Evolutionary conservation across 2,888 invertebrate species (phyloP).

Genomic region (Spisula solida): DNA sequence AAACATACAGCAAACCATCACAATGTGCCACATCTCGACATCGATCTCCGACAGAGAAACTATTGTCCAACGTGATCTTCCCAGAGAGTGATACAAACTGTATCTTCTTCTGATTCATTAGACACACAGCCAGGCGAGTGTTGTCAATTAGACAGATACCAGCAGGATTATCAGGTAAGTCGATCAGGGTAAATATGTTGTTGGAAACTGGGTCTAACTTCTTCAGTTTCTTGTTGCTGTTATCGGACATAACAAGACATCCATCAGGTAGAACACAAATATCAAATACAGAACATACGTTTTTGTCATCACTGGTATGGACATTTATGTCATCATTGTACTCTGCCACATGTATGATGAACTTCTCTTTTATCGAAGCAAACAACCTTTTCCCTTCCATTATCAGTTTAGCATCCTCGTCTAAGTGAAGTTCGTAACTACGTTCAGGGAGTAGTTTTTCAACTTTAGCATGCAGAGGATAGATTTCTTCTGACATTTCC

Average conservation of each 20-base stretch:
- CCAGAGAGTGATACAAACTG: neutral
- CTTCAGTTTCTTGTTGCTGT: slow-evolving; percentile 21
- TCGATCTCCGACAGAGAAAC: slow-evolving; percentile 18
- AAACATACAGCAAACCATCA: slow-evolving; percentile 13
- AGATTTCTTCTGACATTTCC: neutral
- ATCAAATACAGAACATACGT: neutral
- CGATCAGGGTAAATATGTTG: neutral
- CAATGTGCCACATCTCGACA: neutral
- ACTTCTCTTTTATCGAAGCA: neutral
- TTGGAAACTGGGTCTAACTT: neutral
- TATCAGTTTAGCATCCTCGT: neutral
- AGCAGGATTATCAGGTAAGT: neutral
- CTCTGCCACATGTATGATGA: neutral
- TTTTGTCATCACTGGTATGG: neutral
- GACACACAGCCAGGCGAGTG: neutral
- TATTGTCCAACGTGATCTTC: neutral
- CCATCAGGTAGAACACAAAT: neutral
- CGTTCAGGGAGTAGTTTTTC: neutral
- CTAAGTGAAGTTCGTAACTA: neutral
- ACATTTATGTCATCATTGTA: neutral
- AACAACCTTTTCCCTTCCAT: neutral
- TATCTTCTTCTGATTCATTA: neutral
- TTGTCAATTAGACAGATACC: neutral
- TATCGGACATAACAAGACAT: neutral
- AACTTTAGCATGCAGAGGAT: neutral